A percentile compares a stretch with the other conserved stretches of the same genome.
These are phyloP conservation scores for Anarrhichthys ocellatus DNA, from an alignment of 2,113 vertebrate species.

Conservation along the genomic window DNA sequence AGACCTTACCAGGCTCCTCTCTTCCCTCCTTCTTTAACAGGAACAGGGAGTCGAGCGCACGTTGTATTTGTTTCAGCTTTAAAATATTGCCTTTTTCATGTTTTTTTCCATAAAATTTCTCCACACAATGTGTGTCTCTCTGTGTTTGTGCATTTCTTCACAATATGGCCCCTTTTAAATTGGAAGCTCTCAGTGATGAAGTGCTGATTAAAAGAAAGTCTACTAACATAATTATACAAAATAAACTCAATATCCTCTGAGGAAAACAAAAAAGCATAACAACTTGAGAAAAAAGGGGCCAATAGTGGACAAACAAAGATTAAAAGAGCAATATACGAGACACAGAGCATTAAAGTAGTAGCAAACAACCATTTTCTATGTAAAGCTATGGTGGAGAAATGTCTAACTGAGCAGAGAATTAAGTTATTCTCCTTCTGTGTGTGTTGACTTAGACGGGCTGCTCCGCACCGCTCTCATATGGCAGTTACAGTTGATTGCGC, in stretches of 20 bases:
- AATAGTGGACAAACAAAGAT: conserved; percentile 10
- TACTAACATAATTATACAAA: conserved; percentile 32
- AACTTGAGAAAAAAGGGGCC: conserved; percentile 9
- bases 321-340: too few species aligned
- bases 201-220: conserved; percentile 61
- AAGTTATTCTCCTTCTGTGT: too few species aligned
- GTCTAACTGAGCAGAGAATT: too few species aligned
- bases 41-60: conserved; percentile 64
- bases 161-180: conserved; percentile 55
- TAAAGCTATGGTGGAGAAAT: neutral
- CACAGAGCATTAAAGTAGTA: neutral
- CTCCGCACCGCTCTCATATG: too few species aligned
- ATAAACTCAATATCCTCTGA: conserved; percentile 36
- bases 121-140: neutral
- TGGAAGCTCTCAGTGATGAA: conserved; percentile 45
- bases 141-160: neutral
- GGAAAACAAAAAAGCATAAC: conserved; percentile 15
- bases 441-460: too few species aligned
- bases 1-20: conserved; percentile 81
- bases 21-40: conserved; percentile 67
- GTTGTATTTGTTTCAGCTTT: conserved; percentile 72
- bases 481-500: too few species aligned
- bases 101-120: neutral
- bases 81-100: conserved; percentile 30
- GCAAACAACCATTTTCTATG: neutral